Evolutionary conservation across 2,113 vertebrate genomes (phyloP).

Genomic region (Aldabrachelys gigantea): DNA sequence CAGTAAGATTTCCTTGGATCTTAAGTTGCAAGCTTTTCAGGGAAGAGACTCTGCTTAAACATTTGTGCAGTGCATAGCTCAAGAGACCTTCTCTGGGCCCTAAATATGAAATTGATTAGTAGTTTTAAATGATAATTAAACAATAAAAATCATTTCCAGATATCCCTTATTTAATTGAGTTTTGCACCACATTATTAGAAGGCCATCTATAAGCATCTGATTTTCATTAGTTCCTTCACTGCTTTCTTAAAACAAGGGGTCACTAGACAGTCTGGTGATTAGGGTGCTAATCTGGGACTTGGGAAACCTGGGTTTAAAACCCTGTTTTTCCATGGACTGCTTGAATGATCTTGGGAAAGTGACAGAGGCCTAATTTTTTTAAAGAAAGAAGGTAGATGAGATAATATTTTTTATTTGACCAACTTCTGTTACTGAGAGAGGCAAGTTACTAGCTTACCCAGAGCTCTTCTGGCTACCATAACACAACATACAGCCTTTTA

Average conservation of each 20-base stretch:
- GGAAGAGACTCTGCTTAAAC: not conserved
- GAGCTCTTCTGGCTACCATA: no score
- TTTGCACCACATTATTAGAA: not conserved
- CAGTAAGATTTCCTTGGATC: not conserved
- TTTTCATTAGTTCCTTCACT: not conserved
- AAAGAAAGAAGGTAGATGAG: no score
- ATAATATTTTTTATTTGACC: no score
- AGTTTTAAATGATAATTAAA: not conserved
- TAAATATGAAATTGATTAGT: not conserved
- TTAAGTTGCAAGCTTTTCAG: not conserved
- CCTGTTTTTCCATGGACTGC: not conserved
- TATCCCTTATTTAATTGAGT: not conserved
- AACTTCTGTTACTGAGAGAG: no score
- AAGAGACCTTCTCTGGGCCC: not conserved
- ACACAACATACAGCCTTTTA: no score
- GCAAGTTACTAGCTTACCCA: no score
- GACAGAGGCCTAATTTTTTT: no score
- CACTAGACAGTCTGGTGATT: not conserved
- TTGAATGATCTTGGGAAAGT: not conserved
- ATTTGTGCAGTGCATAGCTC: not conserved
- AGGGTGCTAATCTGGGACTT: no score
- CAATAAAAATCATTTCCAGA: not conserved
- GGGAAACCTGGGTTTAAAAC: no score
- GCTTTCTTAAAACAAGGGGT: not conserved
- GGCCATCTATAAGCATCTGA: not conserved